These are phyloP conservation scores for Peromyscus californicus DNA, from an alignment of 2,113 vertebrate genomes.

Conservation along the genomic window DNA sequence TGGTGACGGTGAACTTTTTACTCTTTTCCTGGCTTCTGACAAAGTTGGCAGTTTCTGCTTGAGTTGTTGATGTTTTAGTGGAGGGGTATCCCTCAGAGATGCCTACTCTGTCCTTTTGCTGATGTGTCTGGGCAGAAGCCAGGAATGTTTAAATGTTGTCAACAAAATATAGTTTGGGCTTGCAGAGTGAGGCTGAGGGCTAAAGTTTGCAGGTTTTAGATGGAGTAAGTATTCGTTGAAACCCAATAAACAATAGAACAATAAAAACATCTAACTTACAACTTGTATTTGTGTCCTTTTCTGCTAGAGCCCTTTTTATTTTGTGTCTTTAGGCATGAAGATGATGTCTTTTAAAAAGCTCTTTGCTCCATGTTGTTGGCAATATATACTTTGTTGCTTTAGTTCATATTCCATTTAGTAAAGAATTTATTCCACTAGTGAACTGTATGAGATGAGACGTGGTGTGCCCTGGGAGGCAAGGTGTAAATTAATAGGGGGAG, in stretches of 20 bases:
- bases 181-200: neutral
- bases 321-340: neutral
- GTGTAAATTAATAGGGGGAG: neutral
- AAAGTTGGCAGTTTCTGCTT: neutral
- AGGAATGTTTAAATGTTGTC: conserved; percentile 36
- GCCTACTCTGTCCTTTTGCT: conserved; percentile 13
- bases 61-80: neutral
- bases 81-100: neutral
- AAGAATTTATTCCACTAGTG: neutral
- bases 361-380: neutral
- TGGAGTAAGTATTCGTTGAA: conserved; percentile 21
- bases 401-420: conserved; percentile 34
- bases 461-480: neutral
- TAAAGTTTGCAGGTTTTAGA: conserved; percentile 29
- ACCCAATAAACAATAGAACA: conserved; percentile 5
- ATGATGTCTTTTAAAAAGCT: neutral
- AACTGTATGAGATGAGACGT: neutral
- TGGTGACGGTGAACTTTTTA: neutral
- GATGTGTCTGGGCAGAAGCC: conserved; percentile 43
- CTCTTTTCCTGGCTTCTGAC: neutral
- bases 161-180: neutral
- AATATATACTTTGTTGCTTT: neutral
- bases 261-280: neutral
- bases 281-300: neutral
- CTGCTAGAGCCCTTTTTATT: neutral